Conservation (phyloP, 92 coral and sea anemone genomes). For the Palythoa grandiflora region DNA sequence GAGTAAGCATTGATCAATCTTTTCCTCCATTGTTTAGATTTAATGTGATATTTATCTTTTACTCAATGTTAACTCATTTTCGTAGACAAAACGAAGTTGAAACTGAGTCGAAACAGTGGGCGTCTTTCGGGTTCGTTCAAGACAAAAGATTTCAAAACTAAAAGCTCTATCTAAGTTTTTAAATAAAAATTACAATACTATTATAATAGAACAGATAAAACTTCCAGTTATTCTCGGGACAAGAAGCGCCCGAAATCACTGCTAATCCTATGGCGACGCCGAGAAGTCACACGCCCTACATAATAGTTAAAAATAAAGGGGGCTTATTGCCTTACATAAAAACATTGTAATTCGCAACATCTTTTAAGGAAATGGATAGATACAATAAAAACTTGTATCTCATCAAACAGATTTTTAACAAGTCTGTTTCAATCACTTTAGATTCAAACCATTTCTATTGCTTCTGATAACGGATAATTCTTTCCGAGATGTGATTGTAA, state of each 20-base stretch:
- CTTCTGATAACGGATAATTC: neutral
- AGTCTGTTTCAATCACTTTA: conserved; percentile 24
- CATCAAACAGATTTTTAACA: conserved; percentile 37
- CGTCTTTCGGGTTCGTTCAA: neutral
- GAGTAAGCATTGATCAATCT: neutral
- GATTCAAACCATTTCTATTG: conserved; percentile 1
- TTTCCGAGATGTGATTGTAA: neutral
- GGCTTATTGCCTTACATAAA: conserved; percentile 13
- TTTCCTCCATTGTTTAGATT: neutral
- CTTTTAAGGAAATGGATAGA: conserved; percentile 8
- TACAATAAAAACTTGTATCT: conserved; percentile 31
- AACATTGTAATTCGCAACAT: conserved; percentile 16
- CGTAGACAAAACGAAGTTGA: neutral
- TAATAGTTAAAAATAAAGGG: neutral
- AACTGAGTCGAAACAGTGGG: neutral
- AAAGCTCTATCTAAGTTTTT: neutral
- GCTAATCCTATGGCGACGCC: neutral
- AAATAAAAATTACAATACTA: neutral
- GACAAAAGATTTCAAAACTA: neutral
- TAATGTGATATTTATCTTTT: conserved; percentile 36
- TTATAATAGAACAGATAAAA: neutral
- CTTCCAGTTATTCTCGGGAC: neutral
- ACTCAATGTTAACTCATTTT: conserved; percentile 19
- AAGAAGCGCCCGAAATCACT: neutral
- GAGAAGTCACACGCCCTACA: neutral